Base-by-base conservation (phyloP, 2,888 invertebrate species). In the Pollenia amentaria region DNA sequence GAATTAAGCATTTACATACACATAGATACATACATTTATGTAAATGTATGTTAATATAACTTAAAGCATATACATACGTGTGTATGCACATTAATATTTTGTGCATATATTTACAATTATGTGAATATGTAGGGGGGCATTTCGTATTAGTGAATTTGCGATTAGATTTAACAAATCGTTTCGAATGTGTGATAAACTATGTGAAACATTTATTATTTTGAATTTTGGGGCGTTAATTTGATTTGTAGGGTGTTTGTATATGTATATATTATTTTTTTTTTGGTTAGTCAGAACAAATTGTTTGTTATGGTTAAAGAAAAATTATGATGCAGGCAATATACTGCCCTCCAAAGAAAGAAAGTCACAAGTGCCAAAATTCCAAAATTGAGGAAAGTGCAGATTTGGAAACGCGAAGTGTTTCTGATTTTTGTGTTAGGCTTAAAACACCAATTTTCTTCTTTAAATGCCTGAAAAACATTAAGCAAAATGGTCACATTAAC, bases 151-250 rank as follows among this genome's bases (percentile, higher is more conserved):
- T 38, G n/a, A 14, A 72, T 44, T 1, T 64, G 44, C 62, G 44
- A 44, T 75, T 55, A 69, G 21, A 48, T 42, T 46, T 72, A 77
- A 65, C 60, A 67, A 81, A 81, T 81, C 29, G 57, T 77, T 65
- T 60, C 7, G 38, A 44, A 46, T 73, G 64, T 72, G 67, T 73
- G 51, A 62, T 18, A 55, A 70, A 51, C 67, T 72, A 60, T 51
- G 44, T 69, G 85, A 48, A 21, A 65, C 65, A 83, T 87, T 87
- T 80, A 67, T 87, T 67, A 67, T 79, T 44, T 69, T 78, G 48
- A 75, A 40, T 84, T 75, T 79, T 53, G 51, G 51, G 70, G 82
- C 69, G 79, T 85, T 81, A 65, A 65, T 80, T 64, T 76, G 48
- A 83, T 79, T 82, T 81, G 16, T 3, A 11, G 16, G 12, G n/a